Percentiles rank a stretch among this genome's conserved stretches.
These are phyloP conservation scores for Drosophila leontia DNA, from an alignment of 1,140 invertebrate species.

Conservation along the genomic window DNA sequence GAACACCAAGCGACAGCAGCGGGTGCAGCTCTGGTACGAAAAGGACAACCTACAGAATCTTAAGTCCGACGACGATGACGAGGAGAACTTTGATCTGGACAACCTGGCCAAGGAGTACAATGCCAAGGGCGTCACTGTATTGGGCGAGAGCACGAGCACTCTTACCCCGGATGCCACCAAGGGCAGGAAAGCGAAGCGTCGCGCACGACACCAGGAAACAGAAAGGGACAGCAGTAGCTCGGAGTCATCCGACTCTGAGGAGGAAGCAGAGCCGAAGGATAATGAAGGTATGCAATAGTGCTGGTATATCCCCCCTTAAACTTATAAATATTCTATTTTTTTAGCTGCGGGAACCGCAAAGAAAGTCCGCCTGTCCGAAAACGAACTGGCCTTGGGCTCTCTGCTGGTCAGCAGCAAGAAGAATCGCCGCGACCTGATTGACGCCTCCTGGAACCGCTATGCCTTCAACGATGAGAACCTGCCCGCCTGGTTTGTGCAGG, in stretches of 20 bases:
- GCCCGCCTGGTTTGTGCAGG: conserved; percentile 98
- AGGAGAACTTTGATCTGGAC: conserved; percentile 95
- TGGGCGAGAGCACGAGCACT: conserved; percentile 63
- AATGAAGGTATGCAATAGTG: conserved; percentile 37
- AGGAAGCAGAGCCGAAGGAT: conserved; percentile 39
- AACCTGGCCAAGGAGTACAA: conserved; percentile 90
- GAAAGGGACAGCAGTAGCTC: conserved; percentile 65
- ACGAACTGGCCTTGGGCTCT: conserved; percentile 95
- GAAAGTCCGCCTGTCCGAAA: conserved; percentile 91
- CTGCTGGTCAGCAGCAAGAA: conserved; percentile 94
- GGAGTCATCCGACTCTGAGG: conserved; percentile 84
- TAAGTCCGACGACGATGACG: conserved; percentile 92
- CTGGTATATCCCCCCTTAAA: neutral
- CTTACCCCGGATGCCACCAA: conserved; percentile 9
- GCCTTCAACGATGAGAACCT: conserved; percentile 94
- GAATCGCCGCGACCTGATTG: conserved; percentile 92
- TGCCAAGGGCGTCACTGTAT: conserved; percentile 87
- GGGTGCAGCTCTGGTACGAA: conserved; percentile 95
- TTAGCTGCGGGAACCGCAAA: conserved; percentile 85
- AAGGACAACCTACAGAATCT: conserved; percentile 95
- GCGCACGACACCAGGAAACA: conserved; percentile 65
- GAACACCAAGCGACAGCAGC: conserved; percentile 89
- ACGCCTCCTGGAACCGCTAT: conserved; percentile 96
- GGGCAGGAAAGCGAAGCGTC: conserved; percentile 81
- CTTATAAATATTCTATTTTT: neutral